phyloP scores from a whole-genome alignment of 2,113 vertebrate genomes.

The Panthera uncia region DNA sequence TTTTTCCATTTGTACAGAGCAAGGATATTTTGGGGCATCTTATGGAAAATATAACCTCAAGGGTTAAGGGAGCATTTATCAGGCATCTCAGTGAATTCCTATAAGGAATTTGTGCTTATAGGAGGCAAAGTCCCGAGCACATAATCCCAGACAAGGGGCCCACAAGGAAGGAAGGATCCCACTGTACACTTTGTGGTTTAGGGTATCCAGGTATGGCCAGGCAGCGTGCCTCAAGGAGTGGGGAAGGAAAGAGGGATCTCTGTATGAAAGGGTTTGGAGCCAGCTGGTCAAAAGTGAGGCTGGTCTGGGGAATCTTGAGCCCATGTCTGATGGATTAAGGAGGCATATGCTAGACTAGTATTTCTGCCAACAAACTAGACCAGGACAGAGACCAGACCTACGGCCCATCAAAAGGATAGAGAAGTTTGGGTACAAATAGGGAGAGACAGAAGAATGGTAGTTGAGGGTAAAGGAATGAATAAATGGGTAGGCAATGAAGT shows the following conservation, averaged over 20 bases:
- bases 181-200: neutral
- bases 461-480: neutral
- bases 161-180: neutral
- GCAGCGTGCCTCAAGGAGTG: accelerated
- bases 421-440: neutral
- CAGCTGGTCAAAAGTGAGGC: neutral
- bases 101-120: neutral
- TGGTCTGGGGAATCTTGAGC: neutral
- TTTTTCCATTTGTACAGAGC: slow-evolving; percentile 71
- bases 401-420: neutral
- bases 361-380: neutral
- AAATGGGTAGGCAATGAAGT: accelerated
- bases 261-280: neutral
- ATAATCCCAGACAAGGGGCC: neutral
- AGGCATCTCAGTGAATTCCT: slow-evolving; percentile 25
- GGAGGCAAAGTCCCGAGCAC: neutral
- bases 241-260: no score
- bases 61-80: slow-evolving; percentile 55
- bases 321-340: neutral
- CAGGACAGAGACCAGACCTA: neutral
- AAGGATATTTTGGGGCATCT: slow-evolving; percentile 70
- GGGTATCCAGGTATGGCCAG: neutral
- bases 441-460: neutral
- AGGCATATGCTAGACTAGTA: neutral
- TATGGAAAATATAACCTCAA: slow-evolving; percentile 78